Base-by-base conservation (phyloP, 2,888 invertebrate species). In the Thecophora atra region DNA sequence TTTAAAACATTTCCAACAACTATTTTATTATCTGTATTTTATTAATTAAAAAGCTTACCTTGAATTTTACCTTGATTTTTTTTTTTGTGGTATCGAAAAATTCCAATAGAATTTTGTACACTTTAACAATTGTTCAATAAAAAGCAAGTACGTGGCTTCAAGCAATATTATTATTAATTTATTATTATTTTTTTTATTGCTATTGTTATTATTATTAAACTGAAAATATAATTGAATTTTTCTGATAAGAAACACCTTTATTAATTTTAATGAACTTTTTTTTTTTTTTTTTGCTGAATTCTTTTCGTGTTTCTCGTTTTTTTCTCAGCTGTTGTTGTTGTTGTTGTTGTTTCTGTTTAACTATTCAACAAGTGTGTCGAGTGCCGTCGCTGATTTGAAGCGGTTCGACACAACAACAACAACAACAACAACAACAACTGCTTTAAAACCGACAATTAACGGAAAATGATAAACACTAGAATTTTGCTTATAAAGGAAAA, bases 341-440 rank as follows among this genome's bases (percentile, higher is more conserved):
- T n/a, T 62, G 13, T 30, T 30, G 42, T 63, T 63, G 63, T 24
- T 63, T 7, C 11, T 37, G 37, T 37, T 8, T 37, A 42, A 42
- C 42, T 19, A 42, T 42, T 26, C n/a, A 64, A 64, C 64, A 64
- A 17, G 47, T 64, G 64, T 30, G n/a, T 47, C 15, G 24, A 47
- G 47, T 17, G 24, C 19, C 63, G 24, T 11, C 63, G 42, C 63
- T 47, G 17, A 47, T 15, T n/a, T 5, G 17, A 47, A 47, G 17
- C 47, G n/a, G 47, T 47, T 19, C 47, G 64, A 24, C 47, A 64
- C 64, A 19, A 44, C 64, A 63, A 21, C 13, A 26, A 52, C n/a
- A 28, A 58, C 47, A 47, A 47, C 58, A 60, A 30, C 60, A 60
- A 60, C 13, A n/a, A 21, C 11, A 19, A 44, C 37, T 21, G 24